Evolutionary conservation across 1,140 invertebrate species (phyloP), one percentile per base, ranked within the genome.

Genomic region (Drosophila biarmipes): DNA sequence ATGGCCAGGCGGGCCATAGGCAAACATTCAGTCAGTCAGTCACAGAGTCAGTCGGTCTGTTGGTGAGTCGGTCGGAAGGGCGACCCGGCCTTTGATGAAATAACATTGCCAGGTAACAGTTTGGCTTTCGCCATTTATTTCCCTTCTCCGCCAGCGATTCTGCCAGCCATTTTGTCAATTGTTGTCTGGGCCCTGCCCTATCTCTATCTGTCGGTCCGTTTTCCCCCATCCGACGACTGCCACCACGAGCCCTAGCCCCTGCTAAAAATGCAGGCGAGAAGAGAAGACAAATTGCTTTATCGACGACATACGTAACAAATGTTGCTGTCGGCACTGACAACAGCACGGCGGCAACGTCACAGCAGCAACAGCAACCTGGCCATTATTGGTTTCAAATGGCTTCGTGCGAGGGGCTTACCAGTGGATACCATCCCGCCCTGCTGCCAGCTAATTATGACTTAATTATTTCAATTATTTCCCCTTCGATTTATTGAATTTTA

Each of bases 251-350:
- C n/a, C n/a, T 4, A 8, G 1, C 29, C 78, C 57, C 51, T 31
- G 68, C 78, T 67, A 76, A 79, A 79, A 89, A 73, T 89, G 84
- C 84, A 90, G 80, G 84, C 84, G 64, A 73, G 57, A 73, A 73
- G 84, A 89, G 79, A 89, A 89, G 84, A 89, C 85, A 89, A 89
- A 89, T 89, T 89, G 84, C 84, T 89, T 89, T 89, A 89, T 89
- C 84, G 85, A 89, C 85, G 79, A 89, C 84, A 89, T 89, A 89
- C 84, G 84, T 87, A 87, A 87, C 84, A 87, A 87, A 87, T 87
- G 84, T 87, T 89, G 84, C 84, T 89, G 84, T 87, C 84, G 84
- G 84, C 84, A 89, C 61, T 89, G 84, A 87, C 84, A 87, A 87
- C 84, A 73, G 61, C 82, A 71, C n/a, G n/a, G 55, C 57, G 48